Conservation (phyloP, 2,888 invertebrate species). For the Oasisia sp. region DNA sequence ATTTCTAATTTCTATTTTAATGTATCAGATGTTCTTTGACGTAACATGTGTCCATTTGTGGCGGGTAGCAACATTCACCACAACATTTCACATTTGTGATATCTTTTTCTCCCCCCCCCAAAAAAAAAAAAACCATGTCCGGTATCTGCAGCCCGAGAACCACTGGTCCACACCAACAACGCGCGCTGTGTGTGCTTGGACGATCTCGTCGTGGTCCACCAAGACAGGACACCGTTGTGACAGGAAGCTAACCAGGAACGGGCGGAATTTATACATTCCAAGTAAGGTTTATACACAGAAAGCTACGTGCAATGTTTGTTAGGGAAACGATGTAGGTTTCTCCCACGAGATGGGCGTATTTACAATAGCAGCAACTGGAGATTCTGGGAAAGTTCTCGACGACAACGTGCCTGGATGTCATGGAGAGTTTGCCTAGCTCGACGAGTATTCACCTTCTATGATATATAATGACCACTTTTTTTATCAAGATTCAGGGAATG, state of each 20-base stretch:
- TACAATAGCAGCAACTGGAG: neutral
- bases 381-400: neutral
- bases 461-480: too few relatives aligned
- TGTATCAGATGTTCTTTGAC: too few relatives aligned
- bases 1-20: too few relatives aligned
- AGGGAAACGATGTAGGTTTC: neutral
- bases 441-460: too few relatives aligned
- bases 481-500: too few relatives aligned
- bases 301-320: neutral
- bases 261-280: neutral
- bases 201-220: neutral
- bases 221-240: neutral
- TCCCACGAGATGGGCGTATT: neutral
- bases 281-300: neutral
- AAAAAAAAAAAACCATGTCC: too few relatives aligned
- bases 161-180: neutral
- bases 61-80: too few relatives aligned
- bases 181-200: neutral
- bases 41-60: too few relatives aligned
- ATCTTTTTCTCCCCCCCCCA: too few relatives aligned
- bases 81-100: too few relatives aligned
- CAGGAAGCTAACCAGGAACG: neutral
- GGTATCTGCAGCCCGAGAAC: neutral
- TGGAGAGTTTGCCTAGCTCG: too few relatives aligned
- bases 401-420: neutral